Base-by-base conservation (phyloP, 1,140 invertebrate genomes). In the Drosophila elegans region DNA sequence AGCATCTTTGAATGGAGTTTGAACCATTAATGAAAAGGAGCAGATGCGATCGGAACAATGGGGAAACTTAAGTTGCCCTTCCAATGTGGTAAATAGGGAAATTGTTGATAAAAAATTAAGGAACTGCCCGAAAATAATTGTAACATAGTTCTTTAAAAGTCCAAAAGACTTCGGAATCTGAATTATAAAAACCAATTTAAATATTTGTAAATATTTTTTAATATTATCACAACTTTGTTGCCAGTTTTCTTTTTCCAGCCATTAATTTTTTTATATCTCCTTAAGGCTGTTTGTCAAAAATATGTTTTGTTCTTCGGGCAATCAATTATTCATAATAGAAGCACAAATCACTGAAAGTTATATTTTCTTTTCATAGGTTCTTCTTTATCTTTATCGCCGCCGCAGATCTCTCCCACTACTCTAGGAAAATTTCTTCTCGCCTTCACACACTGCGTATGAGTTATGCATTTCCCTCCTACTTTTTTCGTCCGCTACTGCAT, bases 391-490 rank as follows among this genome's bases (percentile, higher is more conserved):
- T 61, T 61, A 29, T 38, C 13, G 11, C n/a, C 21, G 34, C 3
- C 10, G 16, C 16, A 48, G 12, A 9, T 67, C 44, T 69, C 36
- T 16, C 25, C 39, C 29, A 51, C 12, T 44, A 52, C 41, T 68
- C 21, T 13, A 12, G 51, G 10, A 42, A 57, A 63, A 69, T 69
- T 77, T 61, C 55, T 63, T 53, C 38, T 13, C 16, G 52, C 46
- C 79, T 83, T 88, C 83, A 83, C 79, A 86, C 84, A 60, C 55
- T 86, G 83, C 83, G 83, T 88, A 88, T 88, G 83, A 88, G 83
- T 69, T 88, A 88, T 88, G 79, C 78, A 48, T 25, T n/a, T 9
- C 4, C 9, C 48, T 39, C 7, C 13, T 51, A 12, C 44, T 59
- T 38, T 21, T 9, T 4, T 5, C 21, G n/a, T 48, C 49, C 25